Evolutionary conservation across 2,888 invertebrate genomes (phyloP), one percentile per base, ranked within the genome.

Genomic region (Lepas anatifera): DNA sequence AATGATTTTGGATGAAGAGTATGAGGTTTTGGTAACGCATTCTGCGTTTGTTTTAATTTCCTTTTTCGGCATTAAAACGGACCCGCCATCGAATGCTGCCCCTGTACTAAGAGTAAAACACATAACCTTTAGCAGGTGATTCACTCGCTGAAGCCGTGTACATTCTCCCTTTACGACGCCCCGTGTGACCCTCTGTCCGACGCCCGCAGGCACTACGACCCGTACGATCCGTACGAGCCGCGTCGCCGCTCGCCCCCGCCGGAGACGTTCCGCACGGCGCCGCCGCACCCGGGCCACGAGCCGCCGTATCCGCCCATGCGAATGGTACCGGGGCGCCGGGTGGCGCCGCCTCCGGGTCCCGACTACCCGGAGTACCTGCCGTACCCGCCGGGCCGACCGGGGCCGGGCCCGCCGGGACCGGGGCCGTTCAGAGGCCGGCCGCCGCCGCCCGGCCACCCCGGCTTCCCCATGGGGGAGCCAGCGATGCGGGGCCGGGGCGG

Each of bases 251-350:
- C 64, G n/a, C 64, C 64, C 37, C 64, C 37, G 25, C 64, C 64
- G 39, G 37, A 37, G 37, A 39, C 35, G 11, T 37, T n/a, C 64
- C 37, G 37, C 1, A 4, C 29, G 39, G 25, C 39, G 39, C 25
- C 39, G 25, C n/a, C n/a, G n/a, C n/a, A n/a, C n/a, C 29, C 32
- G 32, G 58, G 58, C 13, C 32, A 37, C 37, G n/a, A 37, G 37
- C 64, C 64, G 39, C 63, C 63, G n/a, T 37, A 22, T 22, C 63
- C 63, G 63, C 64, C 64, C 37, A n/a, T 25, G 25, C 64, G 37
- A n/a, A n/a, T 39, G 37, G 11, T 64, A 39, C 64, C 25, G 37
- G 37, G 32, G 27, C 46, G 69, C 58, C 75, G 75, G 72, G 75
- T 74, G 25, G 75, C 75, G 27, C 71, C 69, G n/a, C 68, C 39